Base-by-base conservation (phyloP, 2,797 vertebrate genomes). In the Sebastes kiyomatsui region DNA sequence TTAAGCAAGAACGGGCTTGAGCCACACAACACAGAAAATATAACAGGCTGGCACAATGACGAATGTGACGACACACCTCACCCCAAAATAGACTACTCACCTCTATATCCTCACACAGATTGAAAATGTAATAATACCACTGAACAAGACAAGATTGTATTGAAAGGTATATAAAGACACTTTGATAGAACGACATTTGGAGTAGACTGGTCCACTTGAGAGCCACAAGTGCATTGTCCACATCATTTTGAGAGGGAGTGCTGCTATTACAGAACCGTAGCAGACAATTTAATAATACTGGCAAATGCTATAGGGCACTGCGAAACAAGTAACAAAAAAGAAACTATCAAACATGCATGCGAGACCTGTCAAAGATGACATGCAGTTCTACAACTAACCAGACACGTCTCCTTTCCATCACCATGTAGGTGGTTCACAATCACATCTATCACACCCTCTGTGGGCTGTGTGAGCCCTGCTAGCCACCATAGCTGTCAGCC, bases 361-460 rank as follows among this genome's bases (percentile, higher is more conserved):
- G 30, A 76, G 60, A 81, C 33, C 74, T 66, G 73, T 87, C 85
- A 88, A 56, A 79, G 4, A 67, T 79, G 69, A 72, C 70, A 60
- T 27, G 58, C 58, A 62, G 75, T 38, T 72, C 35, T 62, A 52
- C 49, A 85, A 74, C 62, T 69, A 71, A 74, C 69, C 89, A 83
- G 66, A 80, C 72, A 74, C 1, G 2, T 80, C 80, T 85, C 79
- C 59, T 76, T 80, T 80, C 69, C 70, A 88, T 87, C 71, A 85
- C 33, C 20, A 25, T 35, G 79, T 88, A 82, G 89, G 86, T 72
- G 83, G 83, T 83, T 79, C 68, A 75, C 81, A 84, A 73, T 79
- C 80, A 75, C 87, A 85, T 89, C 82, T 8, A 81, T 92, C 88
- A 90, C 84, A 82, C 69, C 80, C 76, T 82, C 76, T 67, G 89